Evolutionary conservation across 2,888 invertebrate genomes (phyloP).

Genomic region (Campoletis raptor): DNA sequence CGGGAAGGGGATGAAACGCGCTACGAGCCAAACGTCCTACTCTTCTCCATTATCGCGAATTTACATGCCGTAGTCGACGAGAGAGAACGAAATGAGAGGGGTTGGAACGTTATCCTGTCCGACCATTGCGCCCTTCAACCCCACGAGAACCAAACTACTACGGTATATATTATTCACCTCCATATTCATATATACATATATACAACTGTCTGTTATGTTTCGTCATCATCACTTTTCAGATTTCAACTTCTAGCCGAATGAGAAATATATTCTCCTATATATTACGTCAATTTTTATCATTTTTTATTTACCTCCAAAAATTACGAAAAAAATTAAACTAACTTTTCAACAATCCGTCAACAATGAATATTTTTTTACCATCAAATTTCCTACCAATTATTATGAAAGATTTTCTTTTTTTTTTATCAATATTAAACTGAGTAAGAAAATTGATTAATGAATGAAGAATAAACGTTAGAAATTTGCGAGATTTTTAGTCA

Average conservation of each 20-base stretch:
- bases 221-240: constrained; percentile 1
- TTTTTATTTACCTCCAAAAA: not conserved
- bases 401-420: not conserved
- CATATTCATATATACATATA: not conserved
- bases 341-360: too few relatives aligned
- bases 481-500: not conserved
- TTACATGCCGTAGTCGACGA: constrained; percentile 80
- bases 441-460: not conserved
- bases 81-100: constrained; percentile 67
- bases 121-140: constrained; percentile 41
- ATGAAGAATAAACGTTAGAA: not conserved
- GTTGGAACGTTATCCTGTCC: constrained; percentile 63
- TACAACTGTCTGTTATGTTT: constrained; percentile 1
- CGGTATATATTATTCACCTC: constrained; percentile 4
- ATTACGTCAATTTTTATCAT: not conserved
- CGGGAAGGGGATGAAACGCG: constrained; percentile 62
- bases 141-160: constrained; percentile 42
- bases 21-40: constrained; percentile 72
- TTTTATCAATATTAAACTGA: not conserved
- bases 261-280: not conserved
- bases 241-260: not conserved
- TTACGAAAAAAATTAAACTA: too few relatives aligned
- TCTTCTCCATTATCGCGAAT: constrained; percentile 83
- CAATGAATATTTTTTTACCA: not conserved
- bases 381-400: not conserved